Conservation (phyloP, 2,888 invertebrate species). For the Heteropelma amictum region DNA sequence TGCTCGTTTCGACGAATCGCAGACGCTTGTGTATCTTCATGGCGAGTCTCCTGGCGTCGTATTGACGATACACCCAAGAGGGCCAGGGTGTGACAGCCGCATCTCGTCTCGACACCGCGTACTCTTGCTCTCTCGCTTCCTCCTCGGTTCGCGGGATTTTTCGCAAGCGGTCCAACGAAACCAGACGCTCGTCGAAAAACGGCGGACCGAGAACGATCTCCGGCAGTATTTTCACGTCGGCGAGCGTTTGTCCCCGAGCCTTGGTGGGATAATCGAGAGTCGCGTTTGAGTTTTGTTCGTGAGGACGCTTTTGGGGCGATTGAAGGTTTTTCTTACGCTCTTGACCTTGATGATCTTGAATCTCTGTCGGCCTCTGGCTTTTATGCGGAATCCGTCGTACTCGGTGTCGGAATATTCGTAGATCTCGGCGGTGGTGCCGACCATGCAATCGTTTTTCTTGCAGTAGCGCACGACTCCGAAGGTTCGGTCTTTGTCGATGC, state of each 20-base stretch:
- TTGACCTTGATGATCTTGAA: constrained; percentile 81
- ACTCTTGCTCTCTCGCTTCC: constrained; percentile 64
- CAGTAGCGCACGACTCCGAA: constrained; percentile 82
- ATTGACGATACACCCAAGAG: constrained; percentile 83
- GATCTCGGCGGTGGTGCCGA: constrained; percentile 74
- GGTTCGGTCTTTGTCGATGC: constrained; percentile 81
- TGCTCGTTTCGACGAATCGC: constrained; percentile 70
- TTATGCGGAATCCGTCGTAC: constrained; percentile 81
- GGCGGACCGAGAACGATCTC: constrained; percentile 83
- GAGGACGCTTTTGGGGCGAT: too few relatives aligned
- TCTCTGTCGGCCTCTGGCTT: constrained; percentile 88
- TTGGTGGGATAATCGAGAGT: too few relatives aligned
- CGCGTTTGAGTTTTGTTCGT: too few relatives aligned
- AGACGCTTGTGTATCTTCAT: constrained; percentile 74
- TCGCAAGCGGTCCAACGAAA: constrained; percentile 70
- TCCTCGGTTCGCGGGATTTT: constrained; percentile 56
- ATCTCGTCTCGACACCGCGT: constrained; percentile 73
- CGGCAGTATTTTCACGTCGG: constrained; percentile 83
- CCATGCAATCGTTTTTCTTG: constrained; percentile 69
- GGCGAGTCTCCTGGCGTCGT: constrained; percentile 79
- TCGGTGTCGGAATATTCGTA: constrained; percentile 81
- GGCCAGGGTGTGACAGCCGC: constrained; percentile 83
- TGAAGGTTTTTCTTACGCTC: too few relatives aligned
- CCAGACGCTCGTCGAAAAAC: constrained; percentile 75
- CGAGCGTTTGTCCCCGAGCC: constrained; percentile 64